These are phyloP conservation scores for Cerastis rubricosa DNA, from an alignment of 2,888 invertebrate genomes.

Conservation along the genomic window DNA sequence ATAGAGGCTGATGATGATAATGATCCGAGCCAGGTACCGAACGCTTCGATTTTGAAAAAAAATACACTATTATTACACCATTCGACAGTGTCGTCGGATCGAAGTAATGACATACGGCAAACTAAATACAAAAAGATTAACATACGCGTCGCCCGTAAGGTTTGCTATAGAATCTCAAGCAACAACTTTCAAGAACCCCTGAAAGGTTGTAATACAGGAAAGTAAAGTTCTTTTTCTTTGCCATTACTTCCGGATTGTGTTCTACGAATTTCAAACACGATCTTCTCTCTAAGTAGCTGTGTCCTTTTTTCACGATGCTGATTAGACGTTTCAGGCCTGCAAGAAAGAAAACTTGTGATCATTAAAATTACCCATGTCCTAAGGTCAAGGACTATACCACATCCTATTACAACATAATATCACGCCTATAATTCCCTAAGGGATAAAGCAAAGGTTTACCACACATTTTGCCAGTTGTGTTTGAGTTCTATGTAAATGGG, in stretches of 20 bases:
- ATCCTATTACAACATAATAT: too few relatives aligned
- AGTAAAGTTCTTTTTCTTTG: conserved; percentile 68
- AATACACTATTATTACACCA: too few relatives aligned
- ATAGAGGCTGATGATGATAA: too few relatives aligned
- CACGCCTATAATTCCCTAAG: too few relatives aligned
- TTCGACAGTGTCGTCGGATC: too few relatives aligned
- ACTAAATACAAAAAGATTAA: conserved; percentile 15
- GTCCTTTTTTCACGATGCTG: conserved; percentile 76
- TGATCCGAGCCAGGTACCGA: too few relatives aligned
- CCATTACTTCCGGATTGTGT: conserved; percentile 69
- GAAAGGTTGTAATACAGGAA: conserved; percentile 82
- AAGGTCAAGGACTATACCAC: neutral
- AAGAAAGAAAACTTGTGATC: conserved; percentile 43
- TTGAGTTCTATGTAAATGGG: too few relatives aligned
- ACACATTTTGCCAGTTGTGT: too few relatives aligned
- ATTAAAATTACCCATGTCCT: neutral
- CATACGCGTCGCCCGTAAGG: conserved; percentile 75
- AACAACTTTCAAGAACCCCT: conserved; percentile 82
- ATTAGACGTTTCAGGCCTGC: conserved; percentile 75
- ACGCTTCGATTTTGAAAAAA: too few relatives aligned
- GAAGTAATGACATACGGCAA: too few relatives aligned
- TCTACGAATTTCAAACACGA: conserved; percentile 81
- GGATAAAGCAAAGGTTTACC: too few relatives aligned
- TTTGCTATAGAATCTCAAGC: conserved; percentile 73
- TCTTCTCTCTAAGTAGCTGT: conserved; percentile 72